Evolutionary conservation across 2,113 vertebrate species (phyloP).

Genomic region (Xiphophorus maculatus): DNA sequence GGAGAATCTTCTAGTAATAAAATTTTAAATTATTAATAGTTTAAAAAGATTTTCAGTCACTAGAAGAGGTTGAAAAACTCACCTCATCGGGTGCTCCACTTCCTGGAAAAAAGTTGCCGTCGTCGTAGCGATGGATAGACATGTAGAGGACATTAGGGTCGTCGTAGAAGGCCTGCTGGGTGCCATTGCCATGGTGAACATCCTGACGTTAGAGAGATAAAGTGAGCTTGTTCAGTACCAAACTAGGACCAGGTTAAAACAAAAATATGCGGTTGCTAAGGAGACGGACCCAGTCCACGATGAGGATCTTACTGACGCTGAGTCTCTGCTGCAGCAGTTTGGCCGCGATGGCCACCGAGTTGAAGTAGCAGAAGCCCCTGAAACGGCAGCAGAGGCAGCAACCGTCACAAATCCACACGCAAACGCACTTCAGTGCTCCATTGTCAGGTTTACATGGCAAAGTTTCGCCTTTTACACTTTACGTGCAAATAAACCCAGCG

Average conservation of each 20-base stretch:
- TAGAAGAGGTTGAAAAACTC: background rate
- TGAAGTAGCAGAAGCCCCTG: conserved; percentile 98
- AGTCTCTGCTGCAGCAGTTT: conserved; percentile 86
- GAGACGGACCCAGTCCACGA: conserved; percentile 93
- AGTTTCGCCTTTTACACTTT: conserved; percentile 8
- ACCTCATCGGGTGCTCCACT: conserved; percentile 96
- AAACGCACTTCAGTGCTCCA: background rate
- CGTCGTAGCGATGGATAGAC: conserved; percentile 95
- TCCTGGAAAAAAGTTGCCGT: conserved; percentile 97
- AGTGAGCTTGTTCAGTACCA: background rate
- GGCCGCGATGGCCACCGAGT: conserved; percentile 94
- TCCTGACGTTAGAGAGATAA: conserved; percentile 57
- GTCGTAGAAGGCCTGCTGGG: conserved; percentile 92
- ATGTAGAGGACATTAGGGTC: conserved; percentile 93
- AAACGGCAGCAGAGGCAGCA: conserved; percentile 27
- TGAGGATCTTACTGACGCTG: conserved; percentile 89
- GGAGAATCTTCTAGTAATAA: no score
- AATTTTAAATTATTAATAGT: no score
- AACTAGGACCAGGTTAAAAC: background rate
- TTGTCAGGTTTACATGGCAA: conserved; percentile 19
- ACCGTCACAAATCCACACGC: background rate
- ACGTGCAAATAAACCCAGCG: conserved; percentile 42
- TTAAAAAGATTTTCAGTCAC: no score
- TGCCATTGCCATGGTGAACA: conserved; percentile 85
- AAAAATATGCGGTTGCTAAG: background rate